Percentiles rank a stretch among this genome's conserved stretches.
Evolutionary conservation across 2,113 vertebrate species (phyloP).

Genomic region (Psammodynastes pulverulentus): DNA sequence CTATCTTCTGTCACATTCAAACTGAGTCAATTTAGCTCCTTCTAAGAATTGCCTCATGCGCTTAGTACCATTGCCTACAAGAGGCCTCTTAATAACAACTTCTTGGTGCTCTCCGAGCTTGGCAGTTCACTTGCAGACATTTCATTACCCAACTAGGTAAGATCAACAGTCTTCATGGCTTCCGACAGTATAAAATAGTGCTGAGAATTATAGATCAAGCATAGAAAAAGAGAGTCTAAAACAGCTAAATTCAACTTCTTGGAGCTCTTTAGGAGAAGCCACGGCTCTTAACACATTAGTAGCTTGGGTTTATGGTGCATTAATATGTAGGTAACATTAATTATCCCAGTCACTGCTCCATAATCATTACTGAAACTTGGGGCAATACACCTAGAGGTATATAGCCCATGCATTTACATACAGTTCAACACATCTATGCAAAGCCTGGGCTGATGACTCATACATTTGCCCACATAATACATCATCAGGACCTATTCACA

Average conservation of each 20-base stretch:
- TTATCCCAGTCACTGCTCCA: not conserved
- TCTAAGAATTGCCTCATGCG: not conserved
- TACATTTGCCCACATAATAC: not conserved
- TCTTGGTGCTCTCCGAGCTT: not conserved
- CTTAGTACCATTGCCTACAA: not conserved
- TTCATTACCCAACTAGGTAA: not conserved
- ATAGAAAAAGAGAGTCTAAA: not conserved
- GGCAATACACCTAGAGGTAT: not conserved
- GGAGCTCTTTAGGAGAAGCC: not conserved
- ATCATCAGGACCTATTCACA: not conserved
- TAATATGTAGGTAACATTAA: not conserved
- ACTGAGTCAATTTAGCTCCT: not conserved
- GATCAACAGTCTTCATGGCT: not conserved
- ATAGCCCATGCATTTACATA: slow-evolving; percentile 8
- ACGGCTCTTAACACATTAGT: not conserved
- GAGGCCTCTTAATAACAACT: not conserved
- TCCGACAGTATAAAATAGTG: not conserved
- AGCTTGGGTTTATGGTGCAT: not conserved
- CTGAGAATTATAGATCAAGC: not conserved
- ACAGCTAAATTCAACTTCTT: not conserved
- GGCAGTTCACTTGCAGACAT: not conserved
- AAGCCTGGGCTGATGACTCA: not conserved
- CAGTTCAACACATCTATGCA: slow-evolving; percentile 24
- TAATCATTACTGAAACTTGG: not conserved
- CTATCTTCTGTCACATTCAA: not conserved